Base-by-base conservation (phyloP, 64 coral and sea anemone genomes). In the Cladopsammia gracilis region DNA sequence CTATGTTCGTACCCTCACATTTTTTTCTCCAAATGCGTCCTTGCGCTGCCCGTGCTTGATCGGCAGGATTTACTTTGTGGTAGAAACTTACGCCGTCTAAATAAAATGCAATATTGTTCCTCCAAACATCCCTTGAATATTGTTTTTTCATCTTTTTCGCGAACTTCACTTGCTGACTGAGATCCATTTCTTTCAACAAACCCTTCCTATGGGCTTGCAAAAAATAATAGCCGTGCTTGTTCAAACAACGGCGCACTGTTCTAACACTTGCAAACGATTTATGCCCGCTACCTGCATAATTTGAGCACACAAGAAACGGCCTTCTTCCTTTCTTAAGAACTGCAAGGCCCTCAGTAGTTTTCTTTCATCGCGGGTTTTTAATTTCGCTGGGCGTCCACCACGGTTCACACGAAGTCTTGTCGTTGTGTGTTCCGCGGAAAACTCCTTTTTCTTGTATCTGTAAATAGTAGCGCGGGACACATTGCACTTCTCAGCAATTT, bases 151-250 rank as follows among this genome's bases (percentile, higher is more conserved):
- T 79, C 50, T 66, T 65, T 90, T 77, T 90, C 4, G 88, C 88
- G 48, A 90, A 90, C 24, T 11, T 45, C 14, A 88, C 11, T 51
- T 67, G 14, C 15, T 52, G 20, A 22, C 48, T 71, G 7, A 23
- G 26, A 52, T 90, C 88, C n/a, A 0, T 64, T 54, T 78, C 24
- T 19, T 8, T 65, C 12, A 90, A 60, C 42, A 90, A 19, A 11
- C 88, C 88, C 64, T 90, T 90, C 45, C 64, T 90, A 49, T 74
- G 77, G 16, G 88, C 73, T 52, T 90, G 88, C 12, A 78, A 53
- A 45, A 59, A 78, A 14, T 65, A 46, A 49, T 76, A 90, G 14
- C 88, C 88, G 48, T 64, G 19, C 24, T 69, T 58, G 48, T 90
- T 90, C 26, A 90, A 20, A 50, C 34, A 34, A 34, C 34, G 34